Evolutionary conservation across 2,797 vertebrate genomes (phyloP), one percentile per base, ranked within the genome.

Genomic region (Delichon dasypus): DNA sequence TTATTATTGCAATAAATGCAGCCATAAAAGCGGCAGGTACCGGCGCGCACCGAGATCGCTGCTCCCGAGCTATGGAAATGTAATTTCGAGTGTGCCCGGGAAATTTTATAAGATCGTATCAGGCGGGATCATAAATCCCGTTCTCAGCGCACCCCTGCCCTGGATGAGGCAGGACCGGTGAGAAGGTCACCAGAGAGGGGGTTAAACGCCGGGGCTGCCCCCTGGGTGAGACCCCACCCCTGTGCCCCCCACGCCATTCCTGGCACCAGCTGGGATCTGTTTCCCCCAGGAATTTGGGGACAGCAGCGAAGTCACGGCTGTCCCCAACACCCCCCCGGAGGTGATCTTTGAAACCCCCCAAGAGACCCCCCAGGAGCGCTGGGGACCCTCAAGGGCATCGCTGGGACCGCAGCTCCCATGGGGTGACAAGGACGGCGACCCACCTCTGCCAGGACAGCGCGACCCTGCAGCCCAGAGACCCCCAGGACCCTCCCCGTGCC

Each of bases 1-100:
- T 98, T 98, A 98, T 98, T 98, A 97, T 97, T 97, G 98, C 98
- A 98, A 98, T 98, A 98, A 98, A 98, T 97, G 98, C 96, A 94
- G 97, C 98, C 97, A 98, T 98, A 98, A 98, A 98, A 97, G 97
- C 97, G 95, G 96, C 94, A 96, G 95, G 93, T 94, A 96, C 57
- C 90, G 92, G 93, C 54, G 89, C 54, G 55, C 73, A 9, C 92
- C 34, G 91, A 91, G 92, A 95, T 95, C 94, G 87, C 94, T 94
- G 92, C 95, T 88, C 88, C 88, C 42, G 93, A 93, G 94, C 96
- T 97, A 97, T 97, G 97, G 97, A 97, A 97, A 97, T 97, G 96
- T 97, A 97, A 97, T 97, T 97, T 97, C 88, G 57, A 97, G 96
- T 93, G 95, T 96, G 97, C 97, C 97, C 88, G 57, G 95, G 95